Conservation (phyloP, 2,113 vertebrate species). For the Bubo bubo region DNA sequence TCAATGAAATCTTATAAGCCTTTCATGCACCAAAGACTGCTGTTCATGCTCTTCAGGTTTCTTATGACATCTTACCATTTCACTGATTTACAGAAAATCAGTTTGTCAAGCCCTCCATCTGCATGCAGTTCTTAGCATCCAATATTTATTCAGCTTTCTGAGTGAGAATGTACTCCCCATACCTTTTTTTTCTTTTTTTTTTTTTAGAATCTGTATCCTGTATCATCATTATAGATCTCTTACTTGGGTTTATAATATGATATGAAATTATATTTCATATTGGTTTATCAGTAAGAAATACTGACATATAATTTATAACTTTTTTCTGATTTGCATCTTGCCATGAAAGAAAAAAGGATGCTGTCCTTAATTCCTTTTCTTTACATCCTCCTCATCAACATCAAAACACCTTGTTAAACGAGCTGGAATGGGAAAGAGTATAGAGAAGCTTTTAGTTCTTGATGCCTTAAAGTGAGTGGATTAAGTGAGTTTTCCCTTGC, state of each 20-base stretch:
- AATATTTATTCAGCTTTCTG: not conserved
- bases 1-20: not conserved
- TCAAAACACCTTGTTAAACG: not conserved
- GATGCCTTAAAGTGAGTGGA: not conserved
- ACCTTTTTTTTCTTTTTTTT: not conserved
- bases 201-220: not conserved
- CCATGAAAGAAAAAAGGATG: not conserved
- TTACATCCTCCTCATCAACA: not conserved
- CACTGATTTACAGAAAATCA: slow-evolving; percentile 3
- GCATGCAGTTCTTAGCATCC: not conserved
- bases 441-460: not conserved
- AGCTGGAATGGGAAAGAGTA: not conserved
- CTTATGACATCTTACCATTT: not conserved
- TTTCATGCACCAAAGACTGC: not conserved
- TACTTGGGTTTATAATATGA: not conserved
- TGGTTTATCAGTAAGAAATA: not conserved
- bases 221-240: not conserved
- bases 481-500: slow-evolving; percentile 35
- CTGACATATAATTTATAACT: not conserved
- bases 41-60: not conserved
- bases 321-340: not conserved
- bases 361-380: not conserved
- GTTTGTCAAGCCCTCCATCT: not conserved
- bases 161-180: not conserved
- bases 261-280: not conserved